Conservation (phyloP, 2,888 invertebrate species). For the Blastobasis lacticolella region DNA sequence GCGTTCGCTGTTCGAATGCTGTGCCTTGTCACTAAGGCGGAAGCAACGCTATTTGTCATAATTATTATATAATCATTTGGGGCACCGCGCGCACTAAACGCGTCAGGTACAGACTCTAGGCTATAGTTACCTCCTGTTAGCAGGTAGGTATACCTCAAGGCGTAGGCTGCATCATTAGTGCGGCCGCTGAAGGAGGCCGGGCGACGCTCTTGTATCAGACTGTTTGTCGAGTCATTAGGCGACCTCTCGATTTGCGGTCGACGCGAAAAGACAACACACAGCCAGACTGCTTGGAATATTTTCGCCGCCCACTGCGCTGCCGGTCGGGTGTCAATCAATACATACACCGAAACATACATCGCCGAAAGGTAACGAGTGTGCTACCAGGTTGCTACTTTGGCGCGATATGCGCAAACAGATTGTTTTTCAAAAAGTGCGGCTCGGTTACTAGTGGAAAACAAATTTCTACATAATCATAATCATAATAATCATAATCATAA, state of each 20-base stretch:
- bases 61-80: too few relatives aligned
- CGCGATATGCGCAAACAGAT: too few relatives aligned
- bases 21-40: too few relatives aligned
- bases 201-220: constrained; percentile 34
- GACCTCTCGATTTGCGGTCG: constrained; percentile 18
- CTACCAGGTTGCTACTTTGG: too few relatives aligned
- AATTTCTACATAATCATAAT: too few relatives aligned
- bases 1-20: too few relatives aligned
- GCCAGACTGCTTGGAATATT: constrained; percentile 19
- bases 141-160: not conserved
- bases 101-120: not conserved
- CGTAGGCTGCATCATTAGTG: constrained; percentile 5
- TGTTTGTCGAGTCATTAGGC: constrained; percentile 25
- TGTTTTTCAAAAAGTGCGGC: too few relatives aligned
- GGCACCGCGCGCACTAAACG: too few relatives aligned
- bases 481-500: too few relatives aligned
- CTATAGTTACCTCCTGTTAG: not conserved
- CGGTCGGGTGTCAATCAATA: constrained; percentile 20
- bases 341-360: constrained; percentile 16
- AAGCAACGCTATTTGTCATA: too few relatives aligned
- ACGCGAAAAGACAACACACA: constrained; percentile 19
- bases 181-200: constrained; percentile 27
- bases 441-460: too few relatives aligned
- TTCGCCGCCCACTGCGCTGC: constrained; percentile 10
- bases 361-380: constrained; percentile 1